Evolutionary conservation across 2,113 vertebrate genomes (phyloP).

Genomic region (Amia ocellicauda): DNA sequence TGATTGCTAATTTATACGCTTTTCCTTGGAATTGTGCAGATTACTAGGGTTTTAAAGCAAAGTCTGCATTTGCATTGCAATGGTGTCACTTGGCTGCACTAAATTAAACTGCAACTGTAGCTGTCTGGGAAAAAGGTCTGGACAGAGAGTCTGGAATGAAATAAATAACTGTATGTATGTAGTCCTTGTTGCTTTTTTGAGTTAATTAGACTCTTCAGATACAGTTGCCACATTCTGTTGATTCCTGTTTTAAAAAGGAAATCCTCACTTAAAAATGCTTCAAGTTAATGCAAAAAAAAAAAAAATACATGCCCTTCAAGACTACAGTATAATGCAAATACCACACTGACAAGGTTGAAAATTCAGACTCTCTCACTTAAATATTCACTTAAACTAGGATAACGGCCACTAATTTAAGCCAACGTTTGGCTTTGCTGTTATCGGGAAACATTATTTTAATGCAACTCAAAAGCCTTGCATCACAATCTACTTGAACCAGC

Average conservation of each 20-base stretch:
- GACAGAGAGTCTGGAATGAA: not conserved
- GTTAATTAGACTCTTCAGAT: no score
- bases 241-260: no score
- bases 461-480: no score
- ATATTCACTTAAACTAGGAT: no score
- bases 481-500: no score
- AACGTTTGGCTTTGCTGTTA: no score
- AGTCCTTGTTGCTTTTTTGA: no score
- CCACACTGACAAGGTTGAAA: no score
- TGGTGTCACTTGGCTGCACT: not conserved
- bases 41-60: not conserved
- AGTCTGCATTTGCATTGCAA: not conserved
- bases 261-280: not conserved
- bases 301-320: not conserved
- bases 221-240: no score
- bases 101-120: not conserved
- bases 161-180: not conserved
- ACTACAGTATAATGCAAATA: not conserved
- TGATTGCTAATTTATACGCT: not conserved
- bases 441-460: no score
- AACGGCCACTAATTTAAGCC: no score
- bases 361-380: no score
- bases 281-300: conserved; percentile 31
- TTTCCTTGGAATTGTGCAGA: not conserved
- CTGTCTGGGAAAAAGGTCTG: not conserved